phyloP scores from a whole-genome alignment of 2,797 vertebrate species.

The Cygnus olor region DNA sequence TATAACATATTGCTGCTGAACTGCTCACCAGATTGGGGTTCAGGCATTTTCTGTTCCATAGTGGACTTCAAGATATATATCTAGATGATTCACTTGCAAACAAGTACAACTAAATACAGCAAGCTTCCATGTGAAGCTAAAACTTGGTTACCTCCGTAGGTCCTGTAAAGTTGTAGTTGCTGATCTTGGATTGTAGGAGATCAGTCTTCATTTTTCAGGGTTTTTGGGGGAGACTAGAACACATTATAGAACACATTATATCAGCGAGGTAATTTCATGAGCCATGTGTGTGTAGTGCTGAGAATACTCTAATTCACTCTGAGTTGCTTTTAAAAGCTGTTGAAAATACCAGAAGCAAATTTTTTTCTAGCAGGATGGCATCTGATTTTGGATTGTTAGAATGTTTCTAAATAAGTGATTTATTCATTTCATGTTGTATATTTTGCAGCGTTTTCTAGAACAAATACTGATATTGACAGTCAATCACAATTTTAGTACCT shows the following conservation, averaged over 20 bases:
- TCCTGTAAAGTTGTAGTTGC: background rate
- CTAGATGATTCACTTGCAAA: background rate
- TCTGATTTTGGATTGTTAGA: background rate
- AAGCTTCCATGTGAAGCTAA: background rate
- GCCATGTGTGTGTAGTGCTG: background rate
- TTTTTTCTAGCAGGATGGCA: background rate
- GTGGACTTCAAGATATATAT: background rate
- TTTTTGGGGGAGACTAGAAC: background rate
- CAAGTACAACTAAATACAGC: background rate
- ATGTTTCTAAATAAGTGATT: background rate
- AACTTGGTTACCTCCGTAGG: background rate
- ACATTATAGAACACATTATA: background rate
- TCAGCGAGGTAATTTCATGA: background rate
- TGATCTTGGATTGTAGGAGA: background rate
- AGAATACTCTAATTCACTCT: background rate
- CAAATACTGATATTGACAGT: too few species aligned
- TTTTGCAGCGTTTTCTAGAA: background rate
- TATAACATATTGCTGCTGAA: background rate
- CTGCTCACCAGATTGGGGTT: background rate
- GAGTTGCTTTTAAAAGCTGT: background rate
- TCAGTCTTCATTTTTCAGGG: background rate
- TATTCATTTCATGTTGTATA: background rate
- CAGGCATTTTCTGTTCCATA: background rate
- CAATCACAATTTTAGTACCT: background rate
- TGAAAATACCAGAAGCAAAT: background rate